Base-by-base conservation (phyloP, 2,113 vertebrate genomes). In the Limanda limanda region DNA sequence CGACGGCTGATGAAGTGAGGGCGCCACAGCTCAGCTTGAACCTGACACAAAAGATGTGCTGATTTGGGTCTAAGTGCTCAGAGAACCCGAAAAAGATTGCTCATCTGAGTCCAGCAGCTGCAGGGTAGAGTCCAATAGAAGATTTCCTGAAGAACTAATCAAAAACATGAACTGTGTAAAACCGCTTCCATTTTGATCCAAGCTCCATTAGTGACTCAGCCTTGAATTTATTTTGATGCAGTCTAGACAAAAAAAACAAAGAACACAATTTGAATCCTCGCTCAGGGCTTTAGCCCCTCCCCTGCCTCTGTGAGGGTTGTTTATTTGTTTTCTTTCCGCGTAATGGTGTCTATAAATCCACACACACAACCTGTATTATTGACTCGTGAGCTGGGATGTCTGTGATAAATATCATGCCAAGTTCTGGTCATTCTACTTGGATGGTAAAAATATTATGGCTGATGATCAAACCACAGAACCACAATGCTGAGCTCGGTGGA, bases 321-420 rank as follows among this genome's bases (percentile, higher is more conserved):
- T 63, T 52, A 35, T 79, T 55, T 77, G 37, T 81, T 79, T 79
- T 63, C 47, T 57, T 65, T 72, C 14, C 59, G 52, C 24, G 14
- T 83, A 67, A 78, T 57, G 79, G 18, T 65, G 24, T 79, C 67
- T 42, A 42, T 74, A 68, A 21, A 83, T 70, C 52, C 51, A 74
- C 45, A 20, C 45, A 20, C 40, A 21, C 59, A 21, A 61, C 11
- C 31, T 21, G 31, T 27, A n/a, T 60, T 18, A 35, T 35, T 60
- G 25, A n/a, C 7, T 37, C 27, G 14, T 58, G 14, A 42, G 12
- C 12, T 42, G 40, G 40, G 40, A 42, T 42, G 40, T 42, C 40
- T 42, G 40, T 11, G 40, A 42, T 42, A 42, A 13, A 1, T 42
- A 42, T 42, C 40, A 12, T 42, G 40, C 40, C 11, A 42, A 13